phyloP scores from a whole-genome alignment of 2,797 vertebrate genomes.

The Petrocephalus sullivani region DNA sequence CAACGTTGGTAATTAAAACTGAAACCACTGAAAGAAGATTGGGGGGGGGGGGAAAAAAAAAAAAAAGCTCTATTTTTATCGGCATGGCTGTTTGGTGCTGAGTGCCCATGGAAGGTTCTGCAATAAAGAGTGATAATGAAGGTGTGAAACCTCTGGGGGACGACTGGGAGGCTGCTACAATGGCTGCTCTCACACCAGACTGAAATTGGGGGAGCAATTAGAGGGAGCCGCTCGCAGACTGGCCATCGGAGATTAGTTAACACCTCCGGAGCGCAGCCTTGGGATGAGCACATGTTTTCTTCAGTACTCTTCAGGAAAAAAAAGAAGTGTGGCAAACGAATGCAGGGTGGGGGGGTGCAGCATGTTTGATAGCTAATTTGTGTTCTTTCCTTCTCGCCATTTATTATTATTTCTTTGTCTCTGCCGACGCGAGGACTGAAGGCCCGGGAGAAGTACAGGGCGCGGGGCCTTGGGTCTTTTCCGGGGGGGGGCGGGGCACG shows the following conservation, averaged over 20 bases:
- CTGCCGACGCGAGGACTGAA: background rate
- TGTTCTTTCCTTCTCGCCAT: slow-evolving; percentile 15
- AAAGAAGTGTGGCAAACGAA: slow-evolving; percentile 54
- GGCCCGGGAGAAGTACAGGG: background rate
- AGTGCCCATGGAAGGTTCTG: slow-evolving; percentile 63
- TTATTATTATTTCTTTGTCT: slow-evolving; percentile 14
- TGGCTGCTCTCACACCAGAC: slow-evolving; percentile 88
- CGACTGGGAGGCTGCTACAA: slow-evolving; percentile 84
- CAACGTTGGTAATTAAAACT: slow-evolving; percentile 84
- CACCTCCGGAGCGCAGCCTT: slow-evolving; percentile 77
- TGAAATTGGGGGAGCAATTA: slow-evolving; percentile 88
- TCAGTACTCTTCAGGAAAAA: slow-evolving; percentile 22
- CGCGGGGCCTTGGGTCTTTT: background rate
- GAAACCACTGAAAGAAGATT: slow-evolving; percentile 57
- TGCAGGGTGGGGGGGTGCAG: slow-evolving; percentile 44
- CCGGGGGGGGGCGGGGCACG: background rate
- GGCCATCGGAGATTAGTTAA: slow-evolving; percentile 82
- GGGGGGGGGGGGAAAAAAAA: slow-evolving; percentile 20
- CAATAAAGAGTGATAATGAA: slow-evolving; percentile 99
- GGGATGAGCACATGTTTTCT: slow-evolving; percentile 71
- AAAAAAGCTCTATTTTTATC: slow-evolving; percentile 63
- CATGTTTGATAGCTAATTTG: slow-evolving; percentile 18
- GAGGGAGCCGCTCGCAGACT: slow-evolving; percentile 81
- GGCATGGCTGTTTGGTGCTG: slow-evolving; percentile 54
- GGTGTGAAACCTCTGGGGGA: slow-evolving; percentile 89